phyloP scores from a whole-genome alignment of 1,140 invertebrate genomes.

The Papilio polyxenes region DNA sequence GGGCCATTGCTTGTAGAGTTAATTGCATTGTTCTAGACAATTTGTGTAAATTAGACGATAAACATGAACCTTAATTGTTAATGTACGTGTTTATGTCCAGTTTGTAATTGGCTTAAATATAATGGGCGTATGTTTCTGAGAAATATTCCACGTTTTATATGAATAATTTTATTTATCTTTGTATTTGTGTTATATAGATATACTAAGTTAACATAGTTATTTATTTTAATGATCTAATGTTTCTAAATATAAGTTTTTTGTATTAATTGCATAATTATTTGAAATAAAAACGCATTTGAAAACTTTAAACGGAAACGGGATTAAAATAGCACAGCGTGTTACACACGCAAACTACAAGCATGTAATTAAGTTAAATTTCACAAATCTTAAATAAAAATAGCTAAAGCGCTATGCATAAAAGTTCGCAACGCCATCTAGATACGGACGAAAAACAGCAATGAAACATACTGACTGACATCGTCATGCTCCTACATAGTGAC shows the following conservation, averaged over 20 bases:
- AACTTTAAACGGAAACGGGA: background rate
- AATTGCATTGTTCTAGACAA: slow-evolving; percentile 23
- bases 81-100: slow-evolving; percentile 4
- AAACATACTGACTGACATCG: background rate
- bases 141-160: background rate
- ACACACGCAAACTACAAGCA: background rate
- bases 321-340: background rate
- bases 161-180: background rate
- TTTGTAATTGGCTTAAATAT: slow-evolving; percentile 12
- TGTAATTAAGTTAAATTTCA: background rate
- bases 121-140: background rate
- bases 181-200: too few relatives aligned
- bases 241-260: too few relatives aligned
- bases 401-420: background rate
- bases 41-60: slow-evolving; percentile 4
- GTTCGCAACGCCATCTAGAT: background rate
- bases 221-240: too few relatives aligned
- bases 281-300: background rate
- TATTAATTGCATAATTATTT: background rate
- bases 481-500: background rate
- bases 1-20: slow-evolving; percentile 15
- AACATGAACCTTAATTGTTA: slow-evolving; percentile 20
- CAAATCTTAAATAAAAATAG: background rate
- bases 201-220: too few relatives aligned
- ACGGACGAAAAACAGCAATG: background rate